A percentile compares a stretch with the other conserved stretches of the same genome.
Evolutionary conservation across 2,888 invertebrate species (phyloP).

Genomic region (Leptinotarsa tumamoca): DNA sequence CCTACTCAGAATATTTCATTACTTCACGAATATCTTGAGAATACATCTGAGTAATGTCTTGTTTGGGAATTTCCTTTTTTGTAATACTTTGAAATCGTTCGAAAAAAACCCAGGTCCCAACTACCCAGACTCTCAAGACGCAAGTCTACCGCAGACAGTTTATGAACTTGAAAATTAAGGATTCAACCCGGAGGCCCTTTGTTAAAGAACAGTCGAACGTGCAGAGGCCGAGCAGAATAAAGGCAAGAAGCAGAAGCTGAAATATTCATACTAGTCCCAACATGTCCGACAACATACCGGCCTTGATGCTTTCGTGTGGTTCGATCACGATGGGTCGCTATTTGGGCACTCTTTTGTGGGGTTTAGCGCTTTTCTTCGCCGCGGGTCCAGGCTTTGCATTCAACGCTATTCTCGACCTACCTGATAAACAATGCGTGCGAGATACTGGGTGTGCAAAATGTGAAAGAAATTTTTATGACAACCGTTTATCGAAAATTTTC

Average conservation of each 20-base stretch:
- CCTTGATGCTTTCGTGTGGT: conserved; percentile 17
- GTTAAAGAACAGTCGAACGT: conserved; percentile 14
- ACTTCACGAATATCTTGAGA: too few species aligned
- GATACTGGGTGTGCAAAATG: background rate
- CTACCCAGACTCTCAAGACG: background rate
- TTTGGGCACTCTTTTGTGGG: conserved; percentile 27
- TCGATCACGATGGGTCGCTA: conserved; percentile 1
- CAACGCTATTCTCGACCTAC: conserved; percentile 4
- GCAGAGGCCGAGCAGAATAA: conserved; percentile 22
- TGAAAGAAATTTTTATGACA: background rate
- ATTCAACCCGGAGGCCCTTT: conserved; percentile 17
- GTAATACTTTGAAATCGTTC: background rate
- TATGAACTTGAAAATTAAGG: conserved; percentile 2
- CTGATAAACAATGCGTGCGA: conserved; percentile 12
- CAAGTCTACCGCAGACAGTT: background rate
- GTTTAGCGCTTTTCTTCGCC: conserved; percentile 24
- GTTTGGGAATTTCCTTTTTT: too few species aligned
- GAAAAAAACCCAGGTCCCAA: background rate
- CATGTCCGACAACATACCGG: conserved; percentile 34
- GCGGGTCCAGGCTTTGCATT: background rate
- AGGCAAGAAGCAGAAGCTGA: conserved; percentile 20
- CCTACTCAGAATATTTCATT: too few species aligned
- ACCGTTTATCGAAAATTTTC: background rate
- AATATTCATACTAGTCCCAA: conserved; percentile 31
- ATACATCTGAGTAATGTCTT: too few species aligned